These are phyloP conservation scores for Macrotus californicus DNA, from an alignment of 2,113 vertebrate species.

Conservation along the genomic window DNA sequence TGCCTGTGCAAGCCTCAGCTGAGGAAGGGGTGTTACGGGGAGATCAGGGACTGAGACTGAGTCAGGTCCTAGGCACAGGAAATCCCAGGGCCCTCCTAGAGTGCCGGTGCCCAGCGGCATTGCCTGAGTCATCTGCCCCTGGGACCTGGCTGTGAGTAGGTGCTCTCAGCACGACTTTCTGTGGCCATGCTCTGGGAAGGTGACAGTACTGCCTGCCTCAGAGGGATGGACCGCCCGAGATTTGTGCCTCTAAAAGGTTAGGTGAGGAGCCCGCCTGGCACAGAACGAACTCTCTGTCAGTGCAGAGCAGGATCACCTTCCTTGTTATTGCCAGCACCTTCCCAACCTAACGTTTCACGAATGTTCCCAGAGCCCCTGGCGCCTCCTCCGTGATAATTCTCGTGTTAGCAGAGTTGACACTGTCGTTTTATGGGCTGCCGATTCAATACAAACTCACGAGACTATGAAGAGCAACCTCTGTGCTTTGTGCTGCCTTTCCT, in stretches of 20 bases:
- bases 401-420: not conserved
- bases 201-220: not conserved
- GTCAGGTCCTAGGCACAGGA: not conserved
- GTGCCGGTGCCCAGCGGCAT: not conserved
- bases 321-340: not conserved
- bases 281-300: fast-evolving
- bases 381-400: not conserved
- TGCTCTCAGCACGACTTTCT: not conserved
- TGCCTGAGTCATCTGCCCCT: not conserved
- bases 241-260: not conserved
- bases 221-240: not conserved
- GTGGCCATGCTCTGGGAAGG: not conserved
- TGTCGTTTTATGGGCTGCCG: not conserved
- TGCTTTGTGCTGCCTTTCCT: not conserved
- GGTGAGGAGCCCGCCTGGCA: not conserved
- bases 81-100: not conserved
- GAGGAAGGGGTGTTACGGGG: not conserved
- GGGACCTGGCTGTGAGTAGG: not conserved
- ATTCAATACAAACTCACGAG: not conserved
- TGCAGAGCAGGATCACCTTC: not conserved
- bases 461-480: not conserved
- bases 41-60: not conserved
- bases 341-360: not conserved
- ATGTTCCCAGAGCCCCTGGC: not conserved
- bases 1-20: not conserved